A percentile compares a stretch with the other conserved stretches of the same genome.
phyloP scores from a whole-genome alignment of 2,888 invertebrate species.

The Sympetrum striolatum region DNA sequence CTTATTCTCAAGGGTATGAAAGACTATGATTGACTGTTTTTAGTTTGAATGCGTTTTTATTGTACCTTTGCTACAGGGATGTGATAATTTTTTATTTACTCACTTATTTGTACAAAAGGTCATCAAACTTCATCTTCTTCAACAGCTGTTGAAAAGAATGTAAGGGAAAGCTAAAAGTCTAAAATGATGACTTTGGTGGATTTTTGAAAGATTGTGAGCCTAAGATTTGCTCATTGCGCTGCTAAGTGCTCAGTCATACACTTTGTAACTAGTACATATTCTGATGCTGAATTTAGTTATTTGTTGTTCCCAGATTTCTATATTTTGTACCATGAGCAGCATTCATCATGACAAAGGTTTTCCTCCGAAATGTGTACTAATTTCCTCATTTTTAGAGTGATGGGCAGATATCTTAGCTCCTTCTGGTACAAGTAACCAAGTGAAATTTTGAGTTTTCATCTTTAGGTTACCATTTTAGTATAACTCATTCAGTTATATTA shows the following conservation, averaged over 20 bases:
- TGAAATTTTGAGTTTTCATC: too few species aligned
- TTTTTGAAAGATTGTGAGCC: background rate
- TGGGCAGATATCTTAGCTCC: too few species aligned
- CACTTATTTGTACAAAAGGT: background rate
- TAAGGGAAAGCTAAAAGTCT: background rate
- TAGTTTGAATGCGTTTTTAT: background rate
- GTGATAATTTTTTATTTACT: conserved; percentile 12
- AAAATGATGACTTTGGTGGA: background rate
- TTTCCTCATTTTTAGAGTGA: background rate
- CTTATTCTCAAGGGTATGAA: conserved; percentile 5
- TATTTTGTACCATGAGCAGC: background rate
- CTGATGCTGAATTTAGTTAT: background rate
- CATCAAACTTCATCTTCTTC: background rate
- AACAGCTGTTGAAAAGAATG: background rate
- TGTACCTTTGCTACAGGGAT: background rate
- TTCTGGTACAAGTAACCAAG: too few species aligned
- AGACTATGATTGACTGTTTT: conserved; percentile 1
- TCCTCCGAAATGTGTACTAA: background rate
- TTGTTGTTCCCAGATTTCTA: background rate
- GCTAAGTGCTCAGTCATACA: too few species aligned
- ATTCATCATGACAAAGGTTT: background rate
- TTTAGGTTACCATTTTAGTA: too few species aligned
- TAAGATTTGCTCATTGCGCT: too few species aligned
- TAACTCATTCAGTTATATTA: too few species aligned
- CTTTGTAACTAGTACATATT: too few species aligned